Conservation (phyloP, 1,140 invertebrate species). For the Zaprionus kolodkinae region DNA sequence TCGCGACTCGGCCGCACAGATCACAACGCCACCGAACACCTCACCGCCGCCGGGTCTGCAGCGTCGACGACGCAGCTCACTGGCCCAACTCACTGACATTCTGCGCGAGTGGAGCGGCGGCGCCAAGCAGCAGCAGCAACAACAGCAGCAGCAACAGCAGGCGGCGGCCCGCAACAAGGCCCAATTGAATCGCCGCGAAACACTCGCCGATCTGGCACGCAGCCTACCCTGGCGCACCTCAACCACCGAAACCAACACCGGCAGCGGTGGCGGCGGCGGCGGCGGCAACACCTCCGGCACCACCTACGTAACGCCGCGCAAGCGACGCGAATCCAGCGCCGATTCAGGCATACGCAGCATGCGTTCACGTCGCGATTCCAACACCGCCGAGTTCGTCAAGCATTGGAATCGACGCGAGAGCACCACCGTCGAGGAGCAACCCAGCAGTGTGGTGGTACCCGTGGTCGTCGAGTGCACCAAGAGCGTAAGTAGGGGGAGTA, state of each 20-base stretch:
- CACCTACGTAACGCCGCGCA: slow-evolving; percentile 86
- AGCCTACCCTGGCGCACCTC: slow-evolving; percentile 90
- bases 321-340: slow-evolving; percentile 91
- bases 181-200: slow-evolving; percentile 92
- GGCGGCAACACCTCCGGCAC: slow-evolving; percentile 74
- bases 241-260: slow-evolving; percentile 85
- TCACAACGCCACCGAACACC: slow-evolving; percentile 90
- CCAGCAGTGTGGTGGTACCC: slow-evolving; percentile 50
- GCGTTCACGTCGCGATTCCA: slow-evolving; percentile 89
- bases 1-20: slow-evolving; percentile 94
- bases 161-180: slow-evolving; percentile 85
- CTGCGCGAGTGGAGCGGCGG: slow-evolving; percentile 93
- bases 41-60: slow-evolving; percentile 85
- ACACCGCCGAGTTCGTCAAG: slow-evolving; percentile 90
- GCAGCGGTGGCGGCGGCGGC: slow-evolving; percentile 36
- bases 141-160: slow-evolving; percentile 57
- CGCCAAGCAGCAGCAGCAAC: slow-evolving; percentile 85
- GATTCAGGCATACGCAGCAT: slow-evolving; percentile 92
- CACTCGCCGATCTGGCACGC: slow-evolving; percentile 91
- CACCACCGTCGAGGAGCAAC: slow-evolving; percentile 80
- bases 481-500: slow-evolving; percentile 66
- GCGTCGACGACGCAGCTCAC: slow-evolving; percentile 90
- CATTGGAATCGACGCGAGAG: slow-evolving; percentile 88
- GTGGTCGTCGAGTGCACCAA: slow-evolving; percentile 73
- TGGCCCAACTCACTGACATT: slow-evolving; percentile 94